A percentile compares a stretch with the other conserved stretches of the same genome.
These are phyloP conservation scores for Clamator glandarius DNA, from an alignment of 2,797 vertebrate genomes.

Conservation along the genomic window DNA sequence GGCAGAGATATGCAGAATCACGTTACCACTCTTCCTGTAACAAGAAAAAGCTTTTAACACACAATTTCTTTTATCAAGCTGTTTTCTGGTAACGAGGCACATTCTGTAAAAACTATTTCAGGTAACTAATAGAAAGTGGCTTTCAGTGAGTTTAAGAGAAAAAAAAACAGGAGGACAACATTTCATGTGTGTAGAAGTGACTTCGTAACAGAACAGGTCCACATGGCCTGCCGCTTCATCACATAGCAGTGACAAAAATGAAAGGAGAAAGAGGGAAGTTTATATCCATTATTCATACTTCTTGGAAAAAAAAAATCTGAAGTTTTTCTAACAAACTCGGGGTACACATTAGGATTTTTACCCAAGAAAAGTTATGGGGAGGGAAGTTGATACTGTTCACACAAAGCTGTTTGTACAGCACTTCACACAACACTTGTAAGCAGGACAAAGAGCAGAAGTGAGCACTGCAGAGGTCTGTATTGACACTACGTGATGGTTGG, in stretches of 20 bases:
- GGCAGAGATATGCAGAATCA: neutral
- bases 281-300: neutral
- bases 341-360: neutral
- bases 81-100: neutral
- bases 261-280: neutral
- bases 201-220: neutral
- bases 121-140: neutral
- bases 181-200: neutral
- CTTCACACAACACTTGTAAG: neutral
- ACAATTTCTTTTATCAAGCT: neutral
- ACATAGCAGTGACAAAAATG: neutral
- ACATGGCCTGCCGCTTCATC: neutral
- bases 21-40: neutral
- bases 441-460: neutral
- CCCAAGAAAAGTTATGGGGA: fast-evolving
- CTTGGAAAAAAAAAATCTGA: neutral
- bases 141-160: neutral
- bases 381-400: neutral
- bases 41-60: neutral
- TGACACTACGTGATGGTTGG: neutral
- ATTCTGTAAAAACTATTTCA: neutral
- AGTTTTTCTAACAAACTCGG: neutral
- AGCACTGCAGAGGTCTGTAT: neutral
- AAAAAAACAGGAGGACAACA: neutral
- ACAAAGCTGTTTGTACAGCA: neutral